Conservation (phyloP, 2,888 invertebrate genomes). For the Drosophila mimetica region DNA sequence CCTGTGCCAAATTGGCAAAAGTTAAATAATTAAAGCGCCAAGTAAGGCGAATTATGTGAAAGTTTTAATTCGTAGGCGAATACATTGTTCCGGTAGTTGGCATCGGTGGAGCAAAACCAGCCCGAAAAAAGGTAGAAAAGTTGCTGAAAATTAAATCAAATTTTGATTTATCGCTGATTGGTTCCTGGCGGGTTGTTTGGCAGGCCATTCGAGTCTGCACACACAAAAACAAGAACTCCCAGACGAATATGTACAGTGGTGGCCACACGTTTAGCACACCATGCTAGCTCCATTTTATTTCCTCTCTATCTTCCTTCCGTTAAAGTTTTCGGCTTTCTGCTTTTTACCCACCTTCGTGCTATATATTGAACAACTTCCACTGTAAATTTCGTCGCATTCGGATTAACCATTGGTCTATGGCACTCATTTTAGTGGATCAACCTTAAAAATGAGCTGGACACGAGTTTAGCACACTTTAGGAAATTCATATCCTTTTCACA, state of each 20-base stretch:
- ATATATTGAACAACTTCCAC: too few relatives aligned
- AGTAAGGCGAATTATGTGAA: constrained; percentile 38
- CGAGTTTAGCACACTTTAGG: too few relatives aligned
- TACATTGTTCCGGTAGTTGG: constrained; percentile 25
- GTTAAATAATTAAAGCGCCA: constrained; percentile 44
- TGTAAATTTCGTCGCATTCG: too few relatives aligned
- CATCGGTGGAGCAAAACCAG: not conserved
- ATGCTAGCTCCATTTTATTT: too few relatives aligned
- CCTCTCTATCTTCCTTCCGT: too few relatives aligned
- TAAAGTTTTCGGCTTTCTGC: too few relatives aligned
- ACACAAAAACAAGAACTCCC: constrained; percentile 26
- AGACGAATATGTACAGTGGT: constrained; percentile 21
- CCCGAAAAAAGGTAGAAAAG: constrained; percentile 34
- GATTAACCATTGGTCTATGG: too few relatives aligned
- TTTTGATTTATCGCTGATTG: constrained; percentile 39
- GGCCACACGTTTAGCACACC: too few relatives aligned
- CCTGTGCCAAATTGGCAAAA: constrained; percentile 37
- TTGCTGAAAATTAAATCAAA: constrained; percentile 42
- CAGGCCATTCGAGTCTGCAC: constrained; percentile 6
- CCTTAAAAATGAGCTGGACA: too few relatives aligned
- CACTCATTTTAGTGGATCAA: too few relatives aligned
- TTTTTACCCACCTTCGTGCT: too few relatives aligned
- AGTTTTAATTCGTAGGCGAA: constrained; percentile 31
- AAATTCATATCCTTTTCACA: too few relatives aligned
- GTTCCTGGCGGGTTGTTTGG: constrained; percentile 25